Evolutionary conservation across 2,888 invertebrate species (phyloP).

Genomic region (Epicampocera succincta): DNA sequence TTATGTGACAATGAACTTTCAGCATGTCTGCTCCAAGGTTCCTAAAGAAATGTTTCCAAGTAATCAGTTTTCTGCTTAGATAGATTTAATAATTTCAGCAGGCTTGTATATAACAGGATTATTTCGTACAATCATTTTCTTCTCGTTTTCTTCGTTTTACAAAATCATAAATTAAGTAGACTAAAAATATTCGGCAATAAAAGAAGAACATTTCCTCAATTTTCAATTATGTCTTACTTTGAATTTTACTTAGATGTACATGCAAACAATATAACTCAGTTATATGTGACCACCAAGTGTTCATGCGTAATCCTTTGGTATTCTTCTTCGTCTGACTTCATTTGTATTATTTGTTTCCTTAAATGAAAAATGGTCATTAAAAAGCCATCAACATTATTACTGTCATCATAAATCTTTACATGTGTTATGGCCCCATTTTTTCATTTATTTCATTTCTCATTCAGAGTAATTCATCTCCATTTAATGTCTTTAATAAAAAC

Average conservation of each 20-base stretch:
- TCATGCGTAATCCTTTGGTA: slow-evolving; percentile 31
- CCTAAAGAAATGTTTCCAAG: no score
- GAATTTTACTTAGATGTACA: neutral
- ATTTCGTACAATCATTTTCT: no score
- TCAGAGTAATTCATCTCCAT: slow-evolving; percentile 31
- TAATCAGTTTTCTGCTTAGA: no score
- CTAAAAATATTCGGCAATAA: no score
- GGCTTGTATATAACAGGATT: no score
- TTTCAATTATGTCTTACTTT: neutral
- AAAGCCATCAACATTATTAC: slow-evolving; percentile 66
- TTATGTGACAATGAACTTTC: no score
- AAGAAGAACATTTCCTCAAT: no score
- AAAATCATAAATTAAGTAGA: no score
- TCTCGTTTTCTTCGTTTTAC: no score
- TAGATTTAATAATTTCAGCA: no score
- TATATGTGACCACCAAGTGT: neutral
- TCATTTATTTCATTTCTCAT: neutral
- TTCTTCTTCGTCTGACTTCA: slow-evolving; percentile 7
- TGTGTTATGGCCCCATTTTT: slow-evolving; percentile 15
- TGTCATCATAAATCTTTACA: slow-evolving; percentile 64
- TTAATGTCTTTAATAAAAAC: slow-evolving; percentile 38
- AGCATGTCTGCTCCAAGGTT: no score
- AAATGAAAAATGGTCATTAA: slow-evolving; percentile 66
- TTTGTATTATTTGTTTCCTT: slow-evolving; percentile 1
- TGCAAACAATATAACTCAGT: neutral